Evolutionary conservation across 2,888 invertebrate genomes (phyloP).

Genomic region (Ormyrus nitidulus): DNA sequence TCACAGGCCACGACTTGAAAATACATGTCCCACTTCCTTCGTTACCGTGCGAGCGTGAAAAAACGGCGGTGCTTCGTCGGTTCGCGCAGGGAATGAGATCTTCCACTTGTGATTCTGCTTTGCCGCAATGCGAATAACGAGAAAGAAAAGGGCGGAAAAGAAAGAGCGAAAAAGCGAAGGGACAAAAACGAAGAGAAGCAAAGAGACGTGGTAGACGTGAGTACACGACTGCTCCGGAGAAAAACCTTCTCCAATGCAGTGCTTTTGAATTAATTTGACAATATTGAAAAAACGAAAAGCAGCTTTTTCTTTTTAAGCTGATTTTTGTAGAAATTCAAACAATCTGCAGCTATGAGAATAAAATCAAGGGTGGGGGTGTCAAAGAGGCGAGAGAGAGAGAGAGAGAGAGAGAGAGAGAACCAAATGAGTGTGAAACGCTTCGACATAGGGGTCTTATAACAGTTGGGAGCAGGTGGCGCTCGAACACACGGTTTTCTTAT

Average conservation of each 20-base stretch:
- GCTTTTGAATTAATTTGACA: neutral
- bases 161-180: conserved; percentile 20
- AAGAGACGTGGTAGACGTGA: neutral
- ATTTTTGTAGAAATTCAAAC: too few species aligned
- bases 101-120: neutral
- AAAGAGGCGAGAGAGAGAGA: neutral
- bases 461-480: conserved; percentile 70
- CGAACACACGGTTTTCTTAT: conserved; percentile 65
- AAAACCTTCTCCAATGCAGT: conserved; percentile 4
- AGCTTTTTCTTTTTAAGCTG: neutral
- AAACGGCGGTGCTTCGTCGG: neutral
- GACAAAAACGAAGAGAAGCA: conserved; percentile 1
- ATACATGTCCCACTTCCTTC: too few species aligned
- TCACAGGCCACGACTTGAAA: too few species aligned
- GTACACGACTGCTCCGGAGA: neutral
- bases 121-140: conserved; percentile 54
- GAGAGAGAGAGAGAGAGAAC: conserved; percentile 13
- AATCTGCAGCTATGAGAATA: neutral
- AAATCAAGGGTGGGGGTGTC: conserved; percentile 21
- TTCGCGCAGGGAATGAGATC: conserved; percentile 6
- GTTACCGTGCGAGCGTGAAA: neutral
- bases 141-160: conserved; percentile 14
- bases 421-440: conserved; percentile 44
- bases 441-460: conserved; percentile 67
- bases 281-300: neutral